Conservation (phyloP, 2,113 vertebrate species). For the Sorex araneus region DNA sequence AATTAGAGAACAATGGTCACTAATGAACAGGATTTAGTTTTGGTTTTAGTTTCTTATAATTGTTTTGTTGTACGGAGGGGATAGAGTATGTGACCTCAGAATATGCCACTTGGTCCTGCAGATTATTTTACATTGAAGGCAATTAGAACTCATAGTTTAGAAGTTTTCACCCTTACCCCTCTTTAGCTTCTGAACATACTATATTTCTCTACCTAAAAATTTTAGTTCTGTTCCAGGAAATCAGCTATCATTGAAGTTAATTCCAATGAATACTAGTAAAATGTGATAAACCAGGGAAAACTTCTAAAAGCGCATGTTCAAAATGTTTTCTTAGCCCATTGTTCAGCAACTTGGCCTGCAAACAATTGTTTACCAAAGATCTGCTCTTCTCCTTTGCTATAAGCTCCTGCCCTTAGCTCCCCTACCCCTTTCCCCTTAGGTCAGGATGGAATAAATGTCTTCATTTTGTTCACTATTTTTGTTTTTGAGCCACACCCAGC, state of each 20-base stretch:
- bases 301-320: background rate
- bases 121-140: background rate
- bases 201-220: background rate
- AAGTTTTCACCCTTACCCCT: background rate
- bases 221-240: background rate
- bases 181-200: background rate
- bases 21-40: background rate
- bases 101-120: background rate
- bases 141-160: background rate
- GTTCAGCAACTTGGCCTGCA: background rate
- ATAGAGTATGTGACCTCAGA: background rate
- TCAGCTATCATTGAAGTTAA: background rate
- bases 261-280: background rate
- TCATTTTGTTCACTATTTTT: background rate
- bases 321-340: background rate
- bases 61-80: background rate
- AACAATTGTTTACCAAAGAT: background rate
- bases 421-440: background rate
- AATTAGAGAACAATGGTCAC: conserved; percentile 22
- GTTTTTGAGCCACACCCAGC: no score
- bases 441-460: background rate
- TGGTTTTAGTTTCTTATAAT: background rate
- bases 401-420: background rate
- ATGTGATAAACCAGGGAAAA: background rate
- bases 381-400: background rate